Evolutionary conservation across 2,888 invertebrate genomes (phyloP).

Genomic region (Pandemis corylana): DNA sequence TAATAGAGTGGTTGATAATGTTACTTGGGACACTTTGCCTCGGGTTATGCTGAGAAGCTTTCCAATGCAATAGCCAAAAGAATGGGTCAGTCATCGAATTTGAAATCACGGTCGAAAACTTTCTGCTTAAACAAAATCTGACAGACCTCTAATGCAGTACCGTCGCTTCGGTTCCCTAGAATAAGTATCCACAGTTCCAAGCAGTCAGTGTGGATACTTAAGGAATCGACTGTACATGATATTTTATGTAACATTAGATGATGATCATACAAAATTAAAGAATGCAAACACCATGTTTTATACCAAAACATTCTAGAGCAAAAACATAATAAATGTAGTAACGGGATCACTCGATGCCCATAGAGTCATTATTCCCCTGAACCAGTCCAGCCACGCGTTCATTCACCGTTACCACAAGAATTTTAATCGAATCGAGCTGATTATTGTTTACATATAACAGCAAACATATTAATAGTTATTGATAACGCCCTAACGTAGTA

Average conservation of each 20-base stretch:
- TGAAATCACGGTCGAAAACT: no score
- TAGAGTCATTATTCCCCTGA: not conserved
- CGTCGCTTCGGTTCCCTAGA: no score
- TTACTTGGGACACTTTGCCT: not conserved
- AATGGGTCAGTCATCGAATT: no score
- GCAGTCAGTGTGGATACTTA: no score
- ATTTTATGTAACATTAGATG: not conserved
- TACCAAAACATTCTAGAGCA: not conserved
- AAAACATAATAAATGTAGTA: not conserved
- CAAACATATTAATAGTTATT: not conserved
- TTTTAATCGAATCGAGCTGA: not conserved
- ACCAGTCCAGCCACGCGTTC: not conserved
- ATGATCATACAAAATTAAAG: not conserved
- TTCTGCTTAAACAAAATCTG: no score
- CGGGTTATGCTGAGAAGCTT: no score
- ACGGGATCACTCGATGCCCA: not conserved
- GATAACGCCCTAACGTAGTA: constrained; percentile 17
- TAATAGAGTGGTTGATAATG: not conserved
- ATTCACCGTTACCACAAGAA: not conserved
- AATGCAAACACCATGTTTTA: not conserved
- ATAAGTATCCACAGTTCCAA: no score
- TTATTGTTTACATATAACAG: constrained; percentile 3
- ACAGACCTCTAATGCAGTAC: no score
- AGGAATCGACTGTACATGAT: no score
- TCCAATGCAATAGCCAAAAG: no score